Conservation (phyloP, 2,797 vertebrate species). For the Spinus pinus region DNA sequence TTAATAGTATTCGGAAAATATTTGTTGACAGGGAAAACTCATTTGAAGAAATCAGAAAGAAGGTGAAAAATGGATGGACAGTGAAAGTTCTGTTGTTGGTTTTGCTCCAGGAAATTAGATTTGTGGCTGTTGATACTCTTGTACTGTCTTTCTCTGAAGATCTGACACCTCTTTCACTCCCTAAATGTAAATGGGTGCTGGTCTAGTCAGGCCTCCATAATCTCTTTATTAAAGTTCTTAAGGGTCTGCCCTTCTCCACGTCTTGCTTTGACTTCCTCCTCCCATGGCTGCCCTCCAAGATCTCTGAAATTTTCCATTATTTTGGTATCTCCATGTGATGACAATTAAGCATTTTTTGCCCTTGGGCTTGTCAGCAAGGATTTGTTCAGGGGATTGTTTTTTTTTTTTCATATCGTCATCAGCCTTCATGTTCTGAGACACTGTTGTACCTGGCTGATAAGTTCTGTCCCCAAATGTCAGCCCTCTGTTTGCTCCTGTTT, state of each 20-base stretch:
- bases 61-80: not conserved
- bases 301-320: conserved; percentile 40
- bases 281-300: conserved; percentile 15
- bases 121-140: not conserved
- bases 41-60: not conserved
- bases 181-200: not conserved
- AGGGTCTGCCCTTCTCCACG: not conserved
- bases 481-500: not conserved
- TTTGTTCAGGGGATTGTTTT: not conserved
- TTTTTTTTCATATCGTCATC: not conserved
- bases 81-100: not conserved
- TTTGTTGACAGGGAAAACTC: not conserved
- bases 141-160: not conserved
- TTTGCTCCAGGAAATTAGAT: not conserved
- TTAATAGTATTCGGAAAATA: not conserved
- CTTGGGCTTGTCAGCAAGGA: conserved; percentile 19
- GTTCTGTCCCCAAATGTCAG: not conserved
- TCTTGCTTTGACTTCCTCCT: not conserved
- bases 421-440: not conserved
- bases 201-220: not conserved
- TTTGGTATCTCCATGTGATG: not conserved
- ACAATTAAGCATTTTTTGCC: not conserved
- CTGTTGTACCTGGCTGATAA: not conserved
- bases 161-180: not conserved
- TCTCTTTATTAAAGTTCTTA: not conserved